A percentile compares a stretch with the other conserved stretches of the same genome.
Evolutionary conservation across 2,113 vertebrate genomes (phyloP).

Genomic region (Colaptes auratus): DNA sequence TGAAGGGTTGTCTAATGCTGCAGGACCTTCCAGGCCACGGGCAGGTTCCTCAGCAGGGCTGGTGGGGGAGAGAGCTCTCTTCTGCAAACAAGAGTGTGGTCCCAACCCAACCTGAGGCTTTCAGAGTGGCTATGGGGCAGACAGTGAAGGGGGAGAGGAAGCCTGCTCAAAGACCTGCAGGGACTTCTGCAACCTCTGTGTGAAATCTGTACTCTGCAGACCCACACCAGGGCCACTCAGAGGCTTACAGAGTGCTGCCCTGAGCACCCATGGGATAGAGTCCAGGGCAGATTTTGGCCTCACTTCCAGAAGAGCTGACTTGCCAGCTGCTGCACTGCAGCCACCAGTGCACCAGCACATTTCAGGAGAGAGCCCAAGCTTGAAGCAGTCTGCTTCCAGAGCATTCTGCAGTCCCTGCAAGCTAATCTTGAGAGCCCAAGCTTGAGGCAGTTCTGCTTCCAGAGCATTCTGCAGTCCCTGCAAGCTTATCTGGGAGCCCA

Average conservation of each 20-base stretch:
- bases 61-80: neutral
- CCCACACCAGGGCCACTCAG: accelerated
- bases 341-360: too few species aligned
- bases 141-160: neutral
- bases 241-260: neutral
- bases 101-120: neutral
- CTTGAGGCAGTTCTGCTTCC: neutral
- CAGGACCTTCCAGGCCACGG: accelerated
- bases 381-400: neutral
- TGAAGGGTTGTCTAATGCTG: neutral
- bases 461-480: neutral
- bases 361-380: neutral
- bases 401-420: too few species aligned
- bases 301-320: neutral
- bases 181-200: neutral
- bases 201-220: neutral
- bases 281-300: neutral
- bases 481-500: neutral
- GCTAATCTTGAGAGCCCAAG: neutral
- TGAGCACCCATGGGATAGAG: neutral
- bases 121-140: neutral
- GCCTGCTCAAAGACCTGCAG: neutral
- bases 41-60: neutral
- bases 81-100: neutral
- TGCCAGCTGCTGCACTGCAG: neutral